Evolutionary conservation across 2,888 invertebrate species (phyloP), one percentile per base, ranked within the genome.

Genomic region (Leucophora obtusa): DNA sequence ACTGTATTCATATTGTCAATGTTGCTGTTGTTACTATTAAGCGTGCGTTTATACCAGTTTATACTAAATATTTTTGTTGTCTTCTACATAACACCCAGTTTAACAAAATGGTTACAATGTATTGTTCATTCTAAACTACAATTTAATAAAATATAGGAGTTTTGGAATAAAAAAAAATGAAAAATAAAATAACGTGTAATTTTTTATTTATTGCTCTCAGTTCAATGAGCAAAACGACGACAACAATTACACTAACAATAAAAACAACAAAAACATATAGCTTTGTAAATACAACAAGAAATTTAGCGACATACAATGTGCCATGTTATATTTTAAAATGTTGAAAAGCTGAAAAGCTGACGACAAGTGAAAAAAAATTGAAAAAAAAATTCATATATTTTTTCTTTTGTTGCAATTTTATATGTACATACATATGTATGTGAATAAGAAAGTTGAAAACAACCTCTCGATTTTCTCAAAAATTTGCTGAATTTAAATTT

Each of bases 121-220:
- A 47, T 47, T 47, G n/a, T 24, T 24, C 14, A 24, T 62, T 62
- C 24, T 47, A 10, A 21, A 24, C 60, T 62, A 38, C 14, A 59
- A 51, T 28, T 28, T 15, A 38, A 18, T 38, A 51, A 69, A 53
- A 70, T 60, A 53, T 70, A 18, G 7, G 11, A 51, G n/a, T 70
- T 50, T 54, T 2, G 38, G 4, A 21, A 24, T 21, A 38, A 53
- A 18, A 24, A 8, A 54, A 28, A 10, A 51, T 11, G 17, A 33
- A 43, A 24, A 24, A 33, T n/a, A 65, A 74, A 56, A 15, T 10
- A 73, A 74, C 65, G 72, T 72, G 65, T 58, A 76, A 68, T 78
- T 76, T 66, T 75, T 72, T 83, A 82, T 83, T 78, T 79, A 82
- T 82, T 76, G 60, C 65, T 77, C 69, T 24, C 62, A 75, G 53